Conservation (phyloP, 2,797 vertebrate species). For the Eulemur albifrons region DNA sequence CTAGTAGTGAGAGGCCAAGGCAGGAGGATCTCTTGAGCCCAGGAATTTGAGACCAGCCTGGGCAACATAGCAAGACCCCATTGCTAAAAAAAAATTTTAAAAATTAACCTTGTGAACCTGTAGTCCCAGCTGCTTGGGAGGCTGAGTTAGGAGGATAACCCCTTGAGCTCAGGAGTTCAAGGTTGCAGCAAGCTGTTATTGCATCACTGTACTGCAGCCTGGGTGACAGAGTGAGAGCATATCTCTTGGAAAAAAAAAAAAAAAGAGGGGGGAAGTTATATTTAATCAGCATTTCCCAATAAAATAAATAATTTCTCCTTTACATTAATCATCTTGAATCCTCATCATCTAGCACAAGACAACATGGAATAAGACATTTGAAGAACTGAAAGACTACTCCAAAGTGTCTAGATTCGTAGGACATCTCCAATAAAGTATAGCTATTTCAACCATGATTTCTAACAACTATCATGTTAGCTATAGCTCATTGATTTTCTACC, state of each 20-base stretch:
- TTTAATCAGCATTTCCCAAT: not conserved
- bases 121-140: not conserved
- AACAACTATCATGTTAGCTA: not conserved
- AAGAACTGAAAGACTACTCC: not conserved
- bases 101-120: not conserved
- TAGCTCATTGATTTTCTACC: not conserved
- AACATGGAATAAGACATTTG: not conserved
- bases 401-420: not conserved
- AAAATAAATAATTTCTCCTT: slow-evolving; percentile 28
- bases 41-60: not conserved
- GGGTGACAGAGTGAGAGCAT: not conserved
- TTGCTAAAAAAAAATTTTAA: not conserved
- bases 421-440: not conserved
- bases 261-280: not conserved
- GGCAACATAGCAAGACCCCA: not conserved
- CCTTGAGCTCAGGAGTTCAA: not conserved
- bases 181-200: not conserved
- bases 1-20: not conserved
- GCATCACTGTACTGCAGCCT: not conserved
- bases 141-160: not conserved
- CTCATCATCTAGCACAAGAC: not conserved
- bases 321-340: not conserved
- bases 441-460: not conserved
- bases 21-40: not conserved
- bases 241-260: not conserved